Evolutionary conservation across 2,113 vertebrate species (phyloP).

Genomic region (Clarias macrocephalus): DNA sequence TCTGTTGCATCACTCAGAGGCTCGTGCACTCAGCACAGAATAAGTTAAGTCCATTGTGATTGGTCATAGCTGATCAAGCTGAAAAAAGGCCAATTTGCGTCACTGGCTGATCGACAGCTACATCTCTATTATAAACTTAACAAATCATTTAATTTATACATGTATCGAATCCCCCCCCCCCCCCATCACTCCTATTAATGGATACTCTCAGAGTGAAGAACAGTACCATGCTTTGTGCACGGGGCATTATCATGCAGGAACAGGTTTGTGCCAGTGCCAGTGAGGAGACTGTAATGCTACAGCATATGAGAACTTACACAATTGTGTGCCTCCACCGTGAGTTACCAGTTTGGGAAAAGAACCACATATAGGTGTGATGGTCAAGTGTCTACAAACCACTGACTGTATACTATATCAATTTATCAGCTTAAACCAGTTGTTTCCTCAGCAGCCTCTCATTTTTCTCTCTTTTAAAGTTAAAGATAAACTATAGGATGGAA

Average conservation of each 20-base stretch:
- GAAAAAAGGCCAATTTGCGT: no score
- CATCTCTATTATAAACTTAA: no score
- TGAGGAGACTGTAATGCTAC: not conserved
- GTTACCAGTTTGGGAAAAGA: not conserved
- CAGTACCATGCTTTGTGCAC: not conserved
- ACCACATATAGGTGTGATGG: not conserved
- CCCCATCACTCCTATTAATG: not conserved
- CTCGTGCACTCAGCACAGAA: no score
- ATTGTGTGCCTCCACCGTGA: not conserved
- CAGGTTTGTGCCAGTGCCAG: not conserved
- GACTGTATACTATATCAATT: not conserved
- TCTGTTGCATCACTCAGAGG: no score
- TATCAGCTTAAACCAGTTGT: not conserved
- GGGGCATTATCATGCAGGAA: not conserved
- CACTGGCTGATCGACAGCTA: no score
- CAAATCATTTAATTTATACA: no score
- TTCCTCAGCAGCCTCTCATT: not conserved
- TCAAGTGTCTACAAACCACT: not conserved
- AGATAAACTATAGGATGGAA: not conserved
- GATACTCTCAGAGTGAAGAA: not conserved
- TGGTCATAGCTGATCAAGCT: no score
- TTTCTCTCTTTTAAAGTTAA: not conserved
- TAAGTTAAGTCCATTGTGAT: no score
- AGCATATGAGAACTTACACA: not conserved
- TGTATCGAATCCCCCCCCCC: no score